Base-by-base conservation (phyloP, 1,140 invertebrate genomes). In the Drosophila mauritiana region DNA sequence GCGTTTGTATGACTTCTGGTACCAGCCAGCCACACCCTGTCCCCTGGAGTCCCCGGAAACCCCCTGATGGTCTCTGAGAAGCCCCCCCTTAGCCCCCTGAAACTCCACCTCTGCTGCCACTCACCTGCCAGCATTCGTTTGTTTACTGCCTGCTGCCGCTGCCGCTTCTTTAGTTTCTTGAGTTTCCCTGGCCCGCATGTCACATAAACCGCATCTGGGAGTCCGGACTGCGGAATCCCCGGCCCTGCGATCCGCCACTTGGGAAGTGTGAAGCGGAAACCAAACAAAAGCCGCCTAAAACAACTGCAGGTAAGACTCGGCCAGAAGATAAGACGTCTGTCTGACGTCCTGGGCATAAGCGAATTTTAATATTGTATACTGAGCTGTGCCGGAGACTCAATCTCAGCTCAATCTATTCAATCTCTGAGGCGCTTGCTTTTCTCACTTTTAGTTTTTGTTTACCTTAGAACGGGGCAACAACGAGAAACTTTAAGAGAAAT, bases 201-300 rank as follows among this genome's bases (percentile, higher is more conserved):
- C 84, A 89, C 84, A 88, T 70, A 88, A 88, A 78, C 84, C 84
- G 84, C 84, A 89, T 68, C 78, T 70, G 57, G 67, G 65, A 62
- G 43, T 54, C 61, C 49, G 27, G 20, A 52, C 12, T 27, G 10
- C 27, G 27, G 27, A 31, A 8, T 31, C 37, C 53, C 53, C 2
- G 22, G 11, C 36, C n/a, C 25, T 54, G 39, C 8, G 54, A 25
- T n/a, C 25, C 57, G 39, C 8, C 58, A 25, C 59, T 63, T 43
- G 84, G 79, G 80, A 89, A 88, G 84, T 88, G 84, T 88, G 84
- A 88, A 88, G 84, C 84, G 84, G 84, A 88, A 88, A 88, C 84
- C 84, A 88, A 89, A 88, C 84, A 88, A 88, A 88, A 89, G 83
- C 83, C 79, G 83, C 79, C 84, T 80, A 76, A 88, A 81, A 88